Evolutionary conservation across 2,888 invertebrate species (phyloP).

Genomic region (Hyppa rectilinea): DNA sequence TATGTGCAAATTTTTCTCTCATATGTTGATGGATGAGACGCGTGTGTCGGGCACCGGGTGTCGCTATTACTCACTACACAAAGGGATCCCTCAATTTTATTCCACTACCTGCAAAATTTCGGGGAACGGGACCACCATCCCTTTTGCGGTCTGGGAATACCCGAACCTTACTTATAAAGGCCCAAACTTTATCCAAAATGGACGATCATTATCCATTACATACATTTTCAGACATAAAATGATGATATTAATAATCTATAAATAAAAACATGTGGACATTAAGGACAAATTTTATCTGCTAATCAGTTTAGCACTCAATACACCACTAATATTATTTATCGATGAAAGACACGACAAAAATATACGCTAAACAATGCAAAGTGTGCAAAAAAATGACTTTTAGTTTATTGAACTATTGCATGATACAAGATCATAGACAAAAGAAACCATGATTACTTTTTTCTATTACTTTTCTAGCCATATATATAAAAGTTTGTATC

Average conservation of each 20-base stretch:
- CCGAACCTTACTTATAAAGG: background rate
- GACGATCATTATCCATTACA: constrained; percentile 27
- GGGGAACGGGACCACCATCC: background rate
- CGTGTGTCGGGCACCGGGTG: background rate
- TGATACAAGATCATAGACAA: constrained; percentile 35
- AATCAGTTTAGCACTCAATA: constrained; percentile 9
- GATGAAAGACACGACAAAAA: constrained; percentile 1
- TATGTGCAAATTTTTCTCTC: background rate
- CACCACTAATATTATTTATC: constrained; percentile 16
- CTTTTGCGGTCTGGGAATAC: constrained; percentile 28
- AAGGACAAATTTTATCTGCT: background rate
- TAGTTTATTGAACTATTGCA: constrained; percentile 54
- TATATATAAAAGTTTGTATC: constrained; percentile 23
- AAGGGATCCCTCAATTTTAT: constrained; percentile 27
- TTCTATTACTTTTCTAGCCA: constrained; percentile 17
- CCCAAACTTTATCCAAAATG: background rate
- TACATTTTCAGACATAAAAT: constrained; percentile 29
- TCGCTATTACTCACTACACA: constrained; percentile 28
- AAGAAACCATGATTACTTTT: constrained; percentile 4
- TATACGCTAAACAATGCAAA: constrained; percentile 1
- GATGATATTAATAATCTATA: background rate
- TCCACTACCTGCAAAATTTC: constrained; percentile 32
- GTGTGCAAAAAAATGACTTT: constrained; percentile 7
- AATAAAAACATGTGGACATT: constrained; percentile 5
- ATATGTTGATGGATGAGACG: constrained; percentile 15